Evolutionary conservation across 2,113 vertebrate species (phyloP).

Genomic region (Caranx ignobilis): DNA sequence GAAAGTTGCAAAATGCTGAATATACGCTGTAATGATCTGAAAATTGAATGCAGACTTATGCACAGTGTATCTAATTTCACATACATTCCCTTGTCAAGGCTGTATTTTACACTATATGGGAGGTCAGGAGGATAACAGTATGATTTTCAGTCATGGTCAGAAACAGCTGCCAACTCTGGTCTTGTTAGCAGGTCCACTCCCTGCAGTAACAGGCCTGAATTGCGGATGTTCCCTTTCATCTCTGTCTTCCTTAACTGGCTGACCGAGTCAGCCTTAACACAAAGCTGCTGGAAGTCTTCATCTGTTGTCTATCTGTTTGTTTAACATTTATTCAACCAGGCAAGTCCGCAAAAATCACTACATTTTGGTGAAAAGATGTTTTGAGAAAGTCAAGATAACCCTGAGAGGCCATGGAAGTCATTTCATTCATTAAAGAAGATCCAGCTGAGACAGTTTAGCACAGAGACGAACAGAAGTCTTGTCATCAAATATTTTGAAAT

Average conservation of each 20-base stretch:
- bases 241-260: background rate
- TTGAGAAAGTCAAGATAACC: background rate
- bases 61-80: background rate
- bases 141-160: conserved; percentile 6
- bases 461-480: background rate
- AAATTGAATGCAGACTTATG: background rate
- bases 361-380: background rate
- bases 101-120: background rate
- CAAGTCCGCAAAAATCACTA: conserved; percentile 11
- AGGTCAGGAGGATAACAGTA: background rate
- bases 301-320: conserved; percentile 41
- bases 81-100: conserved; percentile 11
- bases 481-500: background rate
- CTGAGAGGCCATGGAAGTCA: background rate
- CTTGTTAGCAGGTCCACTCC: conserved; percentile 27
- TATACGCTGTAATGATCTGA: background rate
- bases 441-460: background rate
- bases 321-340: conserved; percentile 24
- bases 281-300: conserved; percentile 5
- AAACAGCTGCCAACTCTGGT: conserved; percentile 35
- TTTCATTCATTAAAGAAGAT: conserved; percentile 10
- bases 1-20: background rate
- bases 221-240: conserved; percentile 18
- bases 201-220: background rate
- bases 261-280: conserved; percentile 13